phyloP scores from a whole-genome alignment of 1,140 invertebrate species.

The Halesus radiatus region DNA sequence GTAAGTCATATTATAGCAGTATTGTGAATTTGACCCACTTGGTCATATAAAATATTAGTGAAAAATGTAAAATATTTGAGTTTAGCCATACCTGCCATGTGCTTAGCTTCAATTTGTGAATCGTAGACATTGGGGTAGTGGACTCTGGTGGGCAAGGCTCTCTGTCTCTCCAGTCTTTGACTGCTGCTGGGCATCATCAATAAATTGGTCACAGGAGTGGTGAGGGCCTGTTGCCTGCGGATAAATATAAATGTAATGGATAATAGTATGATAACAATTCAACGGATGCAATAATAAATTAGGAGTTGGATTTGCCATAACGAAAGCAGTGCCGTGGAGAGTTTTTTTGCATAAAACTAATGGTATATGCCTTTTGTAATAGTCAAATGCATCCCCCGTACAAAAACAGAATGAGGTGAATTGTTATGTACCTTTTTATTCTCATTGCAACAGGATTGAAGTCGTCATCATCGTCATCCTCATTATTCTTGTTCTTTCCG shows the following conservation, averaged over 20 bases:
- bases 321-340: too few species aligned
- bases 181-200: conserved; percentile 50
- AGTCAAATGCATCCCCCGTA: too few species aligned
- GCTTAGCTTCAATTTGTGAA: conserved; percentile 77
- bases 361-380: too few species aligned
- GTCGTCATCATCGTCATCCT: conserved; percentile 69
- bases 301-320: too few species aligned
- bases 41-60: too few species aligned
- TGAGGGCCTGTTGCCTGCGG: conserved; percentile 69
- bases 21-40: too few species aligned
- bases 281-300: too few species aligned
- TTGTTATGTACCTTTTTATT: conserved; percentile 59
- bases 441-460: conserved; percentile 58
- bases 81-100: conserved; percentile 70
- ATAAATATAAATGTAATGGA: neutral
- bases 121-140: conserved; percentile 91
- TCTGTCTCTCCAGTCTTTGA: conserved; percentile 61
- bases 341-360: too few species aligned
- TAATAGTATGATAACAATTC: too few species aligned
- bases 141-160: conserved; percentile 68
- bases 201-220: conserved; percentile 60
- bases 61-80: conserved; percentile 2
- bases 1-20: too few species aligned
- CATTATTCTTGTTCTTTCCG: conserved; percentile 70
- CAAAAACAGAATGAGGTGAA: too few species aligned